Evolutionary conservation across 1,140 invertebrate species (phyloP), one percentile per base, ranked within the genome.

Genomic region (Drosophila nigromelanica): DNA sequence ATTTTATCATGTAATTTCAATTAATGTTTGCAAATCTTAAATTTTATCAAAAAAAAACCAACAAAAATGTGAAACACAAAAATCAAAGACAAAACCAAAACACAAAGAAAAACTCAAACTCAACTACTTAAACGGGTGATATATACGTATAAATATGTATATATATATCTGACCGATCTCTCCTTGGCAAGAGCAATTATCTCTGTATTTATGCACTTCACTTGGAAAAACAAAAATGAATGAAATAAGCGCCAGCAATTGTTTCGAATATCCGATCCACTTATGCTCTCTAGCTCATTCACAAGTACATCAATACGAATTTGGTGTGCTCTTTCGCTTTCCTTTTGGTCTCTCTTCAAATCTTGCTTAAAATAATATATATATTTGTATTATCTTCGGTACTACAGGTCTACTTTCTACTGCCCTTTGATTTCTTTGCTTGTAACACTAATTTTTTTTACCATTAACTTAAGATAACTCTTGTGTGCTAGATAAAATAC

Each of bases 1-100:
- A 58, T 58, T 54, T 66, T 43, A 54, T 69, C 35, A 76, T 62
- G 47, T 79, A 62, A 73, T 73, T 55, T 69, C 52, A 27, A 75
- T 51, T 63, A 45, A 58, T 72, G 58, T 80, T 54, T 59, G 66
- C 47, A 71, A 71, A 64, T 51, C 58, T 52, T 52, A 12, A 64
- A 72, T 60, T 56, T 48, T 15, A 48, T 63, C 42, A 47, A 69
- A 81, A 43, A 58, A 40, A 62, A n/a, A n/a, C n/a, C 18, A 52
- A 64, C n/a, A 18, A 30, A 52, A 54, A 48, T 51, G 15, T 52
- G 10, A 61, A 56, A 33, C 42, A 55, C 47, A 52, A 62, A 47
- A 42, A 58, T 33, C 15, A 37, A 35, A 37, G 12, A 39, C 30
- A 37, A n/a, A 27, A 48, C 47, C 30, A 37, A n/a, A 67, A 76